A percentile compares a stretch with the other conserved stretches of the same genome.
phyloP scores from a whole-genome alignment of 2,113 vertebrate genomes.

The Vulpes ferrilata region DNA sequence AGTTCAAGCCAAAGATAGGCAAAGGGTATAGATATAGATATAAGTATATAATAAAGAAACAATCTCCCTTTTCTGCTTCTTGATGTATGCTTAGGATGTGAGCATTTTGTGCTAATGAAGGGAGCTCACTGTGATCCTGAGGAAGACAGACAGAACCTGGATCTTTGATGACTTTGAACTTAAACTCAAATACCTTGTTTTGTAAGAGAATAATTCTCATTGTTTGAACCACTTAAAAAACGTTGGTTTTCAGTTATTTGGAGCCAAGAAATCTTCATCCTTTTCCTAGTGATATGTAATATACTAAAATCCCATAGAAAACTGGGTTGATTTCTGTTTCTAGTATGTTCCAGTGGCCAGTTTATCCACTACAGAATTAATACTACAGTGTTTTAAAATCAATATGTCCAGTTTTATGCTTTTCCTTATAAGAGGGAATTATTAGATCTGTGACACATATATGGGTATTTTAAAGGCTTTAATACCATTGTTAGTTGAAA shows the following conservation, averaged over 20 bases:
- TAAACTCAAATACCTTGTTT: not conserved
- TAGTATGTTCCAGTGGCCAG: not conserved
- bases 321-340: not conserved
- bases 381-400: not conserved
- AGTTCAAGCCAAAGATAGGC: not conserved
- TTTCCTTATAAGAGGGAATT: not conserved
- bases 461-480: not conserved
- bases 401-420: not conserved
- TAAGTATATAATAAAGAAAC: not conserved
- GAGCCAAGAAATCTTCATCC: not conserved
- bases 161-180: not conserved
- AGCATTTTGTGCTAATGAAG: not conserved
- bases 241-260: slow-evolving; percentile 14
- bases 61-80: not conserved
- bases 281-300: not conserved
- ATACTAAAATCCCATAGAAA: not conserved
- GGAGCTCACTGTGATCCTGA: not conserved
- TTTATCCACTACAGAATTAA: not conserved
- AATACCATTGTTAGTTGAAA: not conserved
- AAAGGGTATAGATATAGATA: not conserved
- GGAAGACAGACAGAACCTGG: not conserved
- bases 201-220: not conserved
- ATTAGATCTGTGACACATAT: not conserved
- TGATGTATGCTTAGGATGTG: not conserved
- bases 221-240: not conserved